Conservation (phyloP, 2,888 invertebrate genomes). For the Meiosimyza decipiens region DNA sequence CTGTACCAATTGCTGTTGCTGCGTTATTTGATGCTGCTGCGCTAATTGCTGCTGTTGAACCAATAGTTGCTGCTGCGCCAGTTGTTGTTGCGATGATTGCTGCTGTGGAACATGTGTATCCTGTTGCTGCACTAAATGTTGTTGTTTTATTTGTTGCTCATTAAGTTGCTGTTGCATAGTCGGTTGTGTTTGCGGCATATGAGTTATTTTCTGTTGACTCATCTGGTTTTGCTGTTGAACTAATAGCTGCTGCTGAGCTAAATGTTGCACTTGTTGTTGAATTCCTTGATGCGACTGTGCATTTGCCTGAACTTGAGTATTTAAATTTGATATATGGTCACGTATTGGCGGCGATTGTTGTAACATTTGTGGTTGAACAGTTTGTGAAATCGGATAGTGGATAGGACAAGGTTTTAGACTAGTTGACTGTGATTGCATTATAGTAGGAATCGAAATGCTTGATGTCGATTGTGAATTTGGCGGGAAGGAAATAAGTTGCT, state of each 20-base stretch:
- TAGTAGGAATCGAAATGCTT: constrained; percentile 50
- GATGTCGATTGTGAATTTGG: constrained; percentile 64
- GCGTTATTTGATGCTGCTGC: constrained; percentile 33
- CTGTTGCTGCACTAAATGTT: constrained; percentile 44
- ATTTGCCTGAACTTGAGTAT: constrained; percentile 25
- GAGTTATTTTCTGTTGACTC: constrained; percentile 47
- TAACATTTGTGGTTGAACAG: neutral
- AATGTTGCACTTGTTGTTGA: constrained; percentile 45
- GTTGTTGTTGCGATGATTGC: constrained; percentile 25
- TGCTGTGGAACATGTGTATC: constrained; percentile 29
- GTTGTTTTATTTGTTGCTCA: constrained; percentile 30
- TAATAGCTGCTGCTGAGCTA: constrained; percentile 54
- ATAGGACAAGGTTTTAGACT: too few relatives aligned
- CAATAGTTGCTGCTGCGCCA: constrained; percentile 43
- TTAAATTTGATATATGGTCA: constrained; percentile 1
- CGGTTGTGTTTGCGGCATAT: constrained; percentile 44
- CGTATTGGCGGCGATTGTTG: constrained; percentile 28
- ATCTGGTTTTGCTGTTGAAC: constrained; percentile 58
- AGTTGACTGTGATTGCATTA: too few relatives aligned
- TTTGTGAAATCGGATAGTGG: too few relatives aligned
- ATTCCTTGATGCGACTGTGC: constrained; percentile 26
- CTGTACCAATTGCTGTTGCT: constrained; percentile 37
- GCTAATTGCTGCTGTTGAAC: constrained; percentile 4
- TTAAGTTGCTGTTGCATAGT: constrained; percentile 40
- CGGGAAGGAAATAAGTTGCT: constrained; percentile 26